Percentiles rank a stretch among this genome's conserved stretches.
Conservation (phyloP, 37 sponge, comb jelly and placozoan genomes). For the Cladorhizidae sp. region DNA sequence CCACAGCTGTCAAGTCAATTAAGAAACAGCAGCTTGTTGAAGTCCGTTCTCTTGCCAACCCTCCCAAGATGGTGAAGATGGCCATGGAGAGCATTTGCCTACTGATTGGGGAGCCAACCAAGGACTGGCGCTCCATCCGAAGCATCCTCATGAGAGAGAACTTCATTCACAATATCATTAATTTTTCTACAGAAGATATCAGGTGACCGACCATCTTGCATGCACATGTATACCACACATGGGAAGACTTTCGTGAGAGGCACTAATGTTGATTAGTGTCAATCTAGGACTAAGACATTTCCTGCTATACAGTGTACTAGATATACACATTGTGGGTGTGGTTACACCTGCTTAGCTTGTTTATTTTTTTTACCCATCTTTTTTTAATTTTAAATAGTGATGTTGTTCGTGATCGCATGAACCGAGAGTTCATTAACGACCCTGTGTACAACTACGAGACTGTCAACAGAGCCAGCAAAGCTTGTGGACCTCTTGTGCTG, state of each 20-base stretch:
- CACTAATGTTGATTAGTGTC: no score
- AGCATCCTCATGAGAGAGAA: conserved; percentile 82
- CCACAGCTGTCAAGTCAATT: conserved; percentile 87
- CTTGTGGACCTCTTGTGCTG: conserved; percentile 95
- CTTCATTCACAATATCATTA: conserved; percentile 87
- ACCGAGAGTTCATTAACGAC: no score
- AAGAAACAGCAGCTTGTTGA: conserved; percentile 93
- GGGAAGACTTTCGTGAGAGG: background rate
- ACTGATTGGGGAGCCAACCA: conserved; percentile 88
- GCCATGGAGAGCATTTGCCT: conserved; percentile 91
- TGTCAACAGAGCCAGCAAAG: conserved; percentile 88
- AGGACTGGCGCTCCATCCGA: conserved; percentile 89
- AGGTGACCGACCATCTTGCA: no score
- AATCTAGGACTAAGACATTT: background rate
- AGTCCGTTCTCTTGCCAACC: conserved; percentile 82
- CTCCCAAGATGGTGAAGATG: conserved; percentile 89
- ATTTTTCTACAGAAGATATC: conserved; percentile 88
- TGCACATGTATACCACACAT: background rate
- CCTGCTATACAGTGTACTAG: background rate
- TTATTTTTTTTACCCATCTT: background rate
- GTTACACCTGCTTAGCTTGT: background rate
- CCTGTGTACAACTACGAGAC: conserved; percentile 84
- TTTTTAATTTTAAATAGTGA: background rate
- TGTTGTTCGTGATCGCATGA: conserved; percentile 56
- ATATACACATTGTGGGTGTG: background rate